Evolutionary conservation across 2,113 vertebrate genomes (phyloP).

Genomic region (Poicephalus gulielmi): DNA sequence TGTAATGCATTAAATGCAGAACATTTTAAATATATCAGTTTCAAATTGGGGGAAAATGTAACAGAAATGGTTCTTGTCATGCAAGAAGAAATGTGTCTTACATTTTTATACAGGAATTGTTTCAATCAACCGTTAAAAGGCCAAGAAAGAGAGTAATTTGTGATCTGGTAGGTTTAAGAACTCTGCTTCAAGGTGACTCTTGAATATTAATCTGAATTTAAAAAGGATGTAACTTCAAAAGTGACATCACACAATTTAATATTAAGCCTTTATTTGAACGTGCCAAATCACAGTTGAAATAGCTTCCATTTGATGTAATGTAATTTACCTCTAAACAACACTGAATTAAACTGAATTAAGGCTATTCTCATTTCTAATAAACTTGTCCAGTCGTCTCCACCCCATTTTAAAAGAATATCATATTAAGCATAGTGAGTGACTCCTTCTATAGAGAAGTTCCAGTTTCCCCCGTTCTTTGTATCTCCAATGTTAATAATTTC

Average conservation of each 20-base stretch:
- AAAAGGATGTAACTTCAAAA: neutral
- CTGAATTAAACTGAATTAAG: neutral
- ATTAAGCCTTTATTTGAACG: neutral
- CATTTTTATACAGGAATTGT: neutral
- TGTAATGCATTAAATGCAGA: neutral
- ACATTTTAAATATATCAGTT: neutral
- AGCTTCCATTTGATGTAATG: accelerated
- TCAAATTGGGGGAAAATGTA: neutral
- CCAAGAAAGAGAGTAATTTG: neutral
- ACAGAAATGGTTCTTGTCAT: neutral
- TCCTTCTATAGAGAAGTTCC: neutral
- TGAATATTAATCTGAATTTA: neutral
- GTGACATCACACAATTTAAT: neutral
- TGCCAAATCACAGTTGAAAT: neutral
- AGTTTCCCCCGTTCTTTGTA: neutral
- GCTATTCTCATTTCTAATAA: neutral
- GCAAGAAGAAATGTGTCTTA: neutral
- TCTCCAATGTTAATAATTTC: neutral
- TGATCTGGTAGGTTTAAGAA: neutral
- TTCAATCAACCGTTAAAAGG: neutral
- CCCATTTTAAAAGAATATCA: neutral
- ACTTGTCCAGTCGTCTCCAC: neutral
- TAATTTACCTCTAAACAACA: neutral
- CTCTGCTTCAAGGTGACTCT: neutral
- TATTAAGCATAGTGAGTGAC: neutral